Percentiles rank a stretch among this genome's conserved stretches.
Conservation (phyloP, 2,113 vertebrate species). For the Zonotrichia leucophrys region DNA sequence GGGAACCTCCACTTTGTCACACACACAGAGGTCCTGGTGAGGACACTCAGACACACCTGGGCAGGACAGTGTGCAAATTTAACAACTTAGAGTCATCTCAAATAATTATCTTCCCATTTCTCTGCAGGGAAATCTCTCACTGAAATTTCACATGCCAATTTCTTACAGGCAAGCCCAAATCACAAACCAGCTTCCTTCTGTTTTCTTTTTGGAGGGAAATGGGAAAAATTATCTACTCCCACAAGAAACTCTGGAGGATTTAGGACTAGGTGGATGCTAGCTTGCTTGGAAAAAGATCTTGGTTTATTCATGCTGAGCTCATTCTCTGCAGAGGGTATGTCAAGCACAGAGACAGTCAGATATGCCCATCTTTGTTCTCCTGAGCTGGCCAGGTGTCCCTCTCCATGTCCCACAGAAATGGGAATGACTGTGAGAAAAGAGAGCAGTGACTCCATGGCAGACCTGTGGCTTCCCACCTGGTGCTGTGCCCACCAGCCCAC, state of each 20-base stretch:
- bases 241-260: neutral
- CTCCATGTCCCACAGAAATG: neutral
- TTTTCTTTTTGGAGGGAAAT: neutral
- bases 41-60: neutral
- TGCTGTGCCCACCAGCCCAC: neutral
- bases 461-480: neutral
- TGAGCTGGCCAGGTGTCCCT: neutral
- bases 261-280: neutral
- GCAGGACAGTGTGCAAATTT: neutral
- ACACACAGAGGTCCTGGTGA: neutral
- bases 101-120: neutral
- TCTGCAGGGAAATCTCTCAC: neutral
- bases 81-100: neutral
- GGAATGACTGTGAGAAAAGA: neutral
- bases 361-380: neutral
- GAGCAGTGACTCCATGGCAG: rapidly evolving
- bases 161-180: neutral
- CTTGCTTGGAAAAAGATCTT: neutral
- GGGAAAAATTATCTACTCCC: neutral
- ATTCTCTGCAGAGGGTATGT: neutral
- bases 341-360: neutral
- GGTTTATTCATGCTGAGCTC: neutral
- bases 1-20: neutral
- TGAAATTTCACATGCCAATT: neutral
- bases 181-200: neutral